Base-by-base conservation (phyloP, 2,888 invertebrate species). In the Lasioglossum villosulum region DNA sequence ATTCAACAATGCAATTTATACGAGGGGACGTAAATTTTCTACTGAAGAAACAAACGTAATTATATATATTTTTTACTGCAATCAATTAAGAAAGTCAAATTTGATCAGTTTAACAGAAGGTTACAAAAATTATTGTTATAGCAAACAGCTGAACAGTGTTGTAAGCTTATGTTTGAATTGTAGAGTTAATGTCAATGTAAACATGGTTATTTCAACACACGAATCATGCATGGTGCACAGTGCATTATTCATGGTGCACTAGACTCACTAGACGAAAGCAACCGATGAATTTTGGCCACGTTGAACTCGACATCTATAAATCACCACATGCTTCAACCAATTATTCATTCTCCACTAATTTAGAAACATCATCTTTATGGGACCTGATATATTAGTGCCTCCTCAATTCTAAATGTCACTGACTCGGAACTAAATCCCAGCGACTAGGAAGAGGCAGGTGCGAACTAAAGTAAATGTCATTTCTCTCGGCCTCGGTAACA, bases 371-470 rank as follows among this genome's bases (percentile, higher is more conserved):
- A n/a, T 56, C 52, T 0, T 56, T 56, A 56, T 10, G 52, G n/a
- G n/a, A n/a, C 52, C 4, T 56, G 52, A 56, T 56, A 56, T 56
- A 56, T n/a, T 10, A 3, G 10, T n/a, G n/a, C 52, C 52, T 56
- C n/a, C 52, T 23, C 23, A n/a, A 56, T 56, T n/a, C n/a, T n/a
- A 56, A 56, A 56, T 56, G 52, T 56, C 52, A 23, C 52, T 3
- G 52, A 8, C 52, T 56, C n/a, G n/a, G 52, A 56, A 56, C 52
- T 56, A 56, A 56, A 56, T 56, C 52, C 8, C 52, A 56, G n/a
- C 52, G 23, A 56, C 52, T 56, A 56, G 52, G 52, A 56, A 56
- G n/a, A 56, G 52, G 52, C 52, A 56, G 52, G 52, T 56, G 52
- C 52, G 52, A 56, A 56, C 52, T 23, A 3, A 56, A 56, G 52